Conservation (phyloP, 2,113 vertebrate genomes). For the Corythaeola cristata region DNA sequence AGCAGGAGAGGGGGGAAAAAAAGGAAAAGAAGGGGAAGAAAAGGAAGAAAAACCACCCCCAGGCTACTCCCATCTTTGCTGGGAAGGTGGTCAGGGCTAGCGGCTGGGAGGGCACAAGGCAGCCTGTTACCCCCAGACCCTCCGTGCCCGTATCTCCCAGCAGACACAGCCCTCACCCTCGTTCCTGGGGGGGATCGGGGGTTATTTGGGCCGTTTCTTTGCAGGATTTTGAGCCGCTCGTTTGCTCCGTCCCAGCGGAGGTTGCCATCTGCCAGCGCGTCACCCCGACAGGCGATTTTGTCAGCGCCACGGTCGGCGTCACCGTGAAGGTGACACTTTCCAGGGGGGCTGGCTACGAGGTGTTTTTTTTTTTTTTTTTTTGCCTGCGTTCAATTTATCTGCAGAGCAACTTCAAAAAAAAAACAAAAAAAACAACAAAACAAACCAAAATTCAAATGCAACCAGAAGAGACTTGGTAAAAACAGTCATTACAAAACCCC, state of each 20-base stretch:
- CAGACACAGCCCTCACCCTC: not conserved
- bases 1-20: not conserved
- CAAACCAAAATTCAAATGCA: not conserved
- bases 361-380: not conserved
- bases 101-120: not conserved
- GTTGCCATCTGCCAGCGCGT: slow-evolving; percentile 74
- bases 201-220: not conserved
- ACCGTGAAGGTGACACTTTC: slow-evolving; percentile 80
- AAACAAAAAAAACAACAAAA: not conserved
- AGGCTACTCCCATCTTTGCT: not conserved
- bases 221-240: slow-evolving; percentile 44
- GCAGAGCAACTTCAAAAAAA: not conserved
- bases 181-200: accelerated
- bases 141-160: not conserved
- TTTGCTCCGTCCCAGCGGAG: slow-evolving; percentile 55
- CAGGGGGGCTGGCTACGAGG: slow-evolving; percentile 21
- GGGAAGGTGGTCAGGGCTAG: not conserved
- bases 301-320: slow-evolving; percentile 67
- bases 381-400: not conserved
- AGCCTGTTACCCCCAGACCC: not conserved
- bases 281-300: slow-evolving; percentile 70
- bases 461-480: not conserved
- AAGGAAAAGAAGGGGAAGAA: not conserved
- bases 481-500: not conserved
- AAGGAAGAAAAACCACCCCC: not conserved